phyloP scores from a whole-genome alignment of 2,113 vertebrate genomes.

The Trematocara nigrifrons region DNA sequence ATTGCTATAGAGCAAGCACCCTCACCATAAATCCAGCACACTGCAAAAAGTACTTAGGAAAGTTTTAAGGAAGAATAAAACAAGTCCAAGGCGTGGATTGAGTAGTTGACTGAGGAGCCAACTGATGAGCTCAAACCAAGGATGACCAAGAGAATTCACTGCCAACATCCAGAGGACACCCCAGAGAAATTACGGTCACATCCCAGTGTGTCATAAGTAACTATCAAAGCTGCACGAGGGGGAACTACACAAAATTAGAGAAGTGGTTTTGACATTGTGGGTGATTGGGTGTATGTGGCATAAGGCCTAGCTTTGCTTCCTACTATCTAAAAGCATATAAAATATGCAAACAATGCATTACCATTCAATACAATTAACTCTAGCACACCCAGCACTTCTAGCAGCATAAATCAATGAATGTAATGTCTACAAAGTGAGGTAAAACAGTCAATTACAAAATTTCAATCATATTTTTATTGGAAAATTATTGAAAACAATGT shows the following conservation, averaged over 20 bases:
- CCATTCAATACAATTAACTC: neutral
- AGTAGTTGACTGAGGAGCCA: neutral
- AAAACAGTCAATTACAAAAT: neutral
- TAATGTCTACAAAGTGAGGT: neutral
- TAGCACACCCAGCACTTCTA: neutral
- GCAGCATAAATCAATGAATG: neutral
- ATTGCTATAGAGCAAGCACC: neutral
- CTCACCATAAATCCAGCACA: neutral
- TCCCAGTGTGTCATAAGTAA: neutral
- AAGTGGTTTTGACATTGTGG: neutral
- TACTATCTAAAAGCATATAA: neutral
- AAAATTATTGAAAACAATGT: slow-evolving; percentile 66
- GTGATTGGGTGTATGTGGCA: neutral
- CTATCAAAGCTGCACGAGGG: neutral
- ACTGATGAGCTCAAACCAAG: neutral
- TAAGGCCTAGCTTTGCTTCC: neutral
- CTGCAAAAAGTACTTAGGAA: fast-evolving
- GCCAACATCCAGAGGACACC: neutral
- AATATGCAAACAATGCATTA: neutral
- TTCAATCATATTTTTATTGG: slow-evolving; percentile 57
- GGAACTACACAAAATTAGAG: neutral
- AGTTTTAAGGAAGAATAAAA: neutral
- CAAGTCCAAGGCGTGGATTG: fast-evolving
- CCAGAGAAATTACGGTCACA: neutral
- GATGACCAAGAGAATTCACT: neutral